Evolutionary conservation across 2,113 vertebrate species (phyloP).

Genomic region (Erythrolamprus reginae): DNA sequence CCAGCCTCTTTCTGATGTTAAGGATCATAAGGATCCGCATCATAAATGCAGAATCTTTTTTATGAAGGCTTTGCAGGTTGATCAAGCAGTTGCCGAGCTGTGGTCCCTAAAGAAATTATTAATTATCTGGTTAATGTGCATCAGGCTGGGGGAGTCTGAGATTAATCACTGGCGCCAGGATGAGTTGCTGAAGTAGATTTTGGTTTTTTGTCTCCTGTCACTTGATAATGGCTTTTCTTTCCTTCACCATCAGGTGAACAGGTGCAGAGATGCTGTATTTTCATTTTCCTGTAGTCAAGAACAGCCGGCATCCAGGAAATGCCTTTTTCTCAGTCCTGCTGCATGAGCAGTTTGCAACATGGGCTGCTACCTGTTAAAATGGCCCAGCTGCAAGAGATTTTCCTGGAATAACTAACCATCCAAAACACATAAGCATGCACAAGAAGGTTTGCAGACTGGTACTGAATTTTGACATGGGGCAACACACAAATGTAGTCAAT

Average conservation of each 20-base stretch:
- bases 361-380: constrained; percentile 41
- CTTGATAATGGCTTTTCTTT: constrained; percentile 78
- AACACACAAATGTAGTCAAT: background rate
- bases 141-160: constrained; percentile 88
- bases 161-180: constrained; percentile 88
- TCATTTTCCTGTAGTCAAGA: constrained; percentile 73
- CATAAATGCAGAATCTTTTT: constrained; percentile 60
- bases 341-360: constrained; percentile 68
- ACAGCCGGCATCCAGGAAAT: constrained; percentile 74
- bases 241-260: constrained; percentile 79
- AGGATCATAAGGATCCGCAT: too few relatives aligned
- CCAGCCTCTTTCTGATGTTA: constrained; percentile 50
- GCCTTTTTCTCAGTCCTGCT: constrained; percentile 70
- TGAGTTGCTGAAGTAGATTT: constrained; percentile 84
- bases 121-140: constrained; percentile 99
- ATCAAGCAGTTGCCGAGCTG: constrained; percentile 86
- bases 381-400: constrained; percentile 54
- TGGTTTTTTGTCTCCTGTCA: constrained; percentile 81
- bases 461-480: background rate
- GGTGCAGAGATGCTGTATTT: constrained; percentile 79
- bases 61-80: constrained; percentile 76
- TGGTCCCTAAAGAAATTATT: constrained; percentile 97
- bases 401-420: constrained; percentile 43
- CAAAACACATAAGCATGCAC: constrained; percentile 11
- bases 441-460: background rate